A percentile compares a stretch with the other conserved stretches of the same genome.
These are phyloP conservation scores for Torymus aiolomorphi DNA, from an alignment of 2,888 invertebrate species.

Conservation along the genomic window DNA sequence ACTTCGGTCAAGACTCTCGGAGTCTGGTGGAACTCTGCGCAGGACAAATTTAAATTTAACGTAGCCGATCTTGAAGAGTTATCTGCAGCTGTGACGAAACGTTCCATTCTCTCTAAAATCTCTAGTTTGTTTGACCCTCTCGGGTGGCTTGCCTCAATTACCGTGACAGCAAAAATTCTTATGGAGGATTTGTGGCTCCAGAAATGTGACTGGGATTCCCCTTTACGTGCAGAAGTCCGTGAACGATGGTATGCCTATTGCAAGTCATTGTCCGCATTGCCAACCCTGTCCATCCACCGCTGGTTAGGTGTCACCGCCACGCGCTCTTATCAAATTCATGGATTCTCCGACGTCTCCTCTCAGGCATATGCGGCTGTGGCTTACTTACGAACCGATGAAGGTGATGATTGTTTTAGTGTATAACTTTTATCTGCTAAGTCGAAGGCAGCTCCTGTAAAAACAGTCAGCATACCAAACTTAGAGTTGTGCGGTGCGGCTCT, in stretches of 20 bases:
- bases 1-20: slow-evolving; percentile 41
- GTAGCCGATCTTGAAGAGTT: not conserved
- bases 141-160: slow-evolving; percentile 53
- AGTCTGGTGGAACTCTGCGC: slow-evolving; percentile 31
- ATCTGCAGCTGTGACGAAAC: slow-evolving; percentile 41
- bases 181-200: slow-evolving; percentile 54
- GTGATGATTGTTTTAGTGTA: not conserved
- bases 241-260: too few relatives aligned
- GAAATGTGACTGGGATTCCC: too few relatives aligned
- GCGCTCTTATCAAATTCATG: slow-evolving; percentile 41
- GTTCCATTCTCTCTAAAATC: too few relatives aligned
- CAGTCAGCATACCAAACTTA: slow-evolving; percentile 54
- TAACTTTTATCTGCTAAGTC: slow-evolving; percentile 50
- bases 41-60: slow-evolving; percentile 35
- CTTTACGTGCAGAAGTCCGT: slow-evolving; percentile 13
- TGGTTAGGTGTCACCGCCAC: slow-evolving; percentile 33
- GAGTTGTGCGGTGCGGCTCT: too few relatives aligned
- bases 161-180: slow-evolving; percentile 49
- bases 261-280: slow-evolving; percentile 20
- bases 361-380: slow-evolving; percentile 49
- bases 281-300: slow-evolving; percentile 20
- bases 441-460: slow-evolving; percentile 54
- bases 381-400: slow-evolving; percentile 46
- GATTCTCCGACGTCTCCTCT: slow-evolving; percentile 52
- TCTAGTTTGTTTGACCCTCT: too few relatives aligned